These are phyloP conservation scores for Phenganax stokvisi DNA, from an alignment of 92 coral and sea anemone genomes.

Conservation along the genomic window DNA sequence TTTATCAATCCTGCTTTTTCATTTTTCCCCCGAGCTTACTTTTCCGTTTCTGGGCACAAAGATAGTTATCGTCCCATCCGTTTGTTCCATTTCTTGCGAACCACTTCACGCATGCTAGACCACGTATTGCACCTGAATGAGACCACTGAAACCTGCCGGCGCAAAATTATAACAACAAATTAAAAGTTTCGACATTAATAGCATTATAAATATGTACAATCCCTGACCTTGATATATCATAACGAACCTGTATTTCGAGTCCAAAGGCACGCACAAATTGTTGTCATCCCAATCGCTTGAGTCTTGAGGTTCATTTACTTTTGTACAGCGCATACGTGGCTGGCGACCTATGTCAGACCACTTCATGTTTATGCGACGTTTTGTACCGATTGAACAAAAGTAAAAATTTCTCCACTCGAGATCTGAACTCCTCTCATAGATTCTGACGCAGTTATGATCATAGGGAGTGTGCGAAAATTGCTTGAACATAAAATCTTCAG, in stretches of 20 bases:
- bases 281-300: constrained; percentile 68
- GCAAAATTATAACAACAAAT: neutral
- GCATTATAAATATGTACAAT: neutral
- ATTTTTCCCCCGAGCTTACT: neutral
- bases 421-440: constrained; percentile 65
- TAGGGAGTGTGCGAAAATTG: constrained; percentile 48
- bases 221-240: neutral
- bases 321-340: constrained; percentile 60
- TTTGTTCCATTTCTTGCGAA: constrained; percentile 59
- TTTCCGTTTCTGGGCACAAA: constrained; percentile 44
- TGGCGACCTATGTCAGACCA: constrained; percentile 68
- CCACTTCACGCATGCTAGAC: constrained; percentile 74
- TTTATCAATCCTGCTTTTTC: neutral
- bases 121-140: constrained; percentile 57
- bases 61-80: constrained; percentile 80
- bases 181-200: neutral
- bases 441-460: constrained; percentile 59
- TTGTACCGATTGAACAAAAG: constrained; percentile 73
- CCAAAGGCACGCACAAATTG: constrained; percentile 60
- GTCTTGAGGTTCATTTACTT: constrained; percentile 59
- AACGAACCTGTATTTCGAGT: constrained; percentile 71
- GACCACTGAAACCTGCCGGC: constrained; percentile 67
- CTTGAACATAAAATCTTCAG: constrained; percentile 70
- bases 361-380: constrained; percentile 60
- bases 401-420: constrained; percentile 56